A percentile compares a stretch with the other conserved stretches of the same genome.
Evolutionary conservation across 1,140 invertebrate species (phyloP).

Genomic region (Metopolophium dirhodum): DNA sequence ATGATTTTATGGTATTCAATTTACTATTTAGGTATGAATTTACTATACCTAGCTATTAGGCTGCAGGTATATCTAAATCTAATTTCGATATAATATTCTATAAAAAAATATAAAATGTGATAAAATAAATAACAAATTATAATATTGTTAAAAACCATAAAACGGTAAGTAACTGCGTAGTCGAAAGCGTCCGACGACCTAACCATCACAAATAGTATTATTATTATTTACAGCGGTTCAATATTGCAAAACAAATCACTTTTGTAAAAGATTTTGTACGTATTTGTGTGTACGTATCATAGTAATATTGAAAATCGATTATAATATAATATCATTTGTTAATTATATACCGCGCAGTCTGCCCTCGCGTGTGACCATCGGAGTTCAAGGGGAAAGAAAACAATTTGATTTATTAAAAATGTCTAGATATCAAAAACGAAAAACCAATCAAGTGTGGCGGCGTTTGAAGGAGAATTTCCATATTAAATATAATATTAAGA

Average conservation of each 20-base stretch:
- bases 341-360: background rate
- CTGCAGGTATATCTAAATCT: background rate
- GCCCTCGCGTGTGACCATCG: background rate
- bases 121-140: background rate
- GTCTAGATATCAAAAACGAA: too few species aligned
- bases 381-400: background rate
- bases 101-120: background rate
- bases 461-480: too few species aligned
- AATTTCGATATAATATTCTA: background rate
- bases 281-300: background rate
- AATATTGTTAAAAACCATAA: background rate
- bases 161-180: background rate
- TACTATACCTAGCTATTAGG: too few species aligned
- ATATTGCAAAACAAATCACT: background rate
- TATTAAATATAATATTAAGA: too few species aligned
- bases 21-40: too few species aligned
- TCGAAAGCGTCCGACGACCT: background rate
- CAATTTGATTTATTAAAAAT: too few species aligned
- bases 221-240: background rate
- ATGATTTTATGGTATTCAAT: background rate
- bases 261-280: background rate
- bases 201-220: background rate
- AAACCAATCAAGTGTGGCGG: too few species aligned
- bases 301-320: background rate
- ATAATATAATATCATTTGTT: background rate